phyloP scores from a whole-genome alignment of 1,140 invertebrate genomes.

The Ganaspis sp. region DNA sequence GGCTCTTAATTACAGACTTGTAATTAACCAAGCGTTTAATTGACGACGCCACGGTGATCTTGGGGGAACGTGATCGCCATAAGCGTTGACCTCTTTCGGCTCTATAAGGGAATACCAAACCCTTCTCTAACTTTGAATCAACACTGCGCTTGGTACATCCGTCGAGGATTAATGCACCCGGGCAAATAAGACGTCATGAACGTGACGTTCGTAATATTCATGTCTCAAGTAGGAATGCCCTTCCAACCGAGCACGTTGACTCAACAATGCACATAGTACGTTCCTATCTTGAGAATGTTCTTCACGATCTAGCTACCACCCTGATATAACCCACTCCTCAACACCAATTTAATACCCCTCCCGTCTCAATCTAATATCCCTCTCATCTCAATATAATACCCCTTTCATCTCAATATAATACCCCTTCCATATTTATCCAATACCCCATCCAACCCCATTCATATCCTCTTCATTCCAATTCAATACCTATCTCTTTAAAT shows the following conservation, averaged over 20 bases:
- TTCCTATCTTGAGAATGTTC: slow-evolving; percentile 24
- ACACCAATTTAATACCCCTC: no score
- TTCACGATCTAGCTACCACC: neutral
- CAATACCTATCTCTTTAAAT: no score
- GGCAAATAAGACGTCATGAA: slow-evolving; percentile 13
- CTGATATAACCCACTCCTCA: neutral
- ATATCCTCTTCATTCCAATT: no score
- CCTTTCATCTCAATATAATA: no score
- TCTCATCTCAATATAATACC: no score
- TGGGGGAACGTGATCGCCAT: neutral
- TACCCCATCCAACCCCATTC: no score
- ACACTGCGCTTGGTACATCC: neutral
- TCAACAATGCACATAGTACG: slow-evolving; percentile 6
- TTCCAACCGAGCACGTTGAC: slow-evolving; percentile 13
- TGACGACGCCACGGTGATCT: neutral
- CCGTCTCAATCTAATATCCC: no score
- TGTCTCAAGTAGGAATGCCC: neutral
- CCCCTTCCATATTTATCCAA: no score
- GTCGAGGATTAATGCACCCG: slow-evolving; percentile 8
- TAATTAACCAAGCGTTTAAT: slow-evolving; percentile 2
- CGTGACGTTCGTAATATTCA: neutral
- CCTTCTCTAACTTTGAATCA: neutral
- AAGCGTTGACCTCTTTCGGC: neutral
- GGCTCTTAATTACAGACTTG: neutral
- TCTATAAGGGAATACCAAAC: no score